These are phyloP conservation scores for Pan troglodytes DNA, from an alignment of 2,113 vertebrate genomes.

Conservation along the genomic window NHGRI_mPanTro3-v2.1_pri NC_072402.2:34014001-34014500, in stretches of 20 bases:
- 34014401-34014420: neutral
- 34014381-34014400: neutral
- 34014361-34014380: neutral
- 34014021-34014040: neutral
- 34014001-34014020: neutral
- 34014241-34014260: neutral
- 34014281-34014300: neutral
- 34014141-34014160: neutral
- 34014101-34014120: neutral
- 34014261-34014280: neutral
- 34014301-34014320: neutral
- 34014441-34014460: conserved; percentile 43
- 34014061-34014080: neutral
- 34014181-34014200: neutral
- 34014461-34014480: neutral
- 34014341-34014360: neutral
- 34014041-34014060: neutral
- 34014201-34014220: neutral
- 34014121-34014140: neutral
- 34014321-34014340: conserved; percentile 33
- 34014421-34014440: neutral
- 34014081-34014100: neutral
- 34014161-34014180: neutral
- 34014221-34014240: neutral
- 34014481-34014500: neutral